Base-by-base conservation (phyloP, 2,797 vertebrate species). In the Pipistrellus pipistrellus region DNA sequence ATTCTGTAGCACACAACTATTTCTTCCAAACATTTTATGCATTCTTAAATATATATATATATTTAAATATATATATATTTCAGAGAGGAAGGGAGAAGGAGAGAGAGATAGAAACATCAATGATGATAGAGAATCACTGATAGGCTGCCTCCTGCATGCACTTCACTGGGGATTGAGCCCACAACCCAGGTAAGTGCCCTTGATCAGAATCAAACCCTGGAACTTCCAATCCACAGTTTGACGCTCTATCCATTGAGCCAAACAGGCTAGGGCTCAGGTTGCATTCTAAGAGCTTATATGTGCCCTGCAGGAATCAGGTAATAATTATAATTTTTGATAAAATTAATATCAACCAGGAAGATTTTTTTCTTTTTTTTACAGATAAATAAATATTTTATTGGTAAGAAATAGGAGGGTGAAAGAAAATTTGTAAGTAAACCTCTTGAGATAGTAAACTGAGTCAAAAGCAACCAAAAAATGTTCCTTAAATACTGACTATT, bases 11-110 rank as follows among this genome's bases (percentile, higher is more conserved):
- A 41, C 6, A 18, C 8, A 71, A 2, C 46, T 77, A 8, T 86
- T 82, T 93, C 18, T 85, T 76, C 8, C 25, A 51, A 89, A 87
- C 14, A 53, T 23, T 82, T 72, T 85, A 87, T 76, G 7, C 32
- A 66, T 41, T 13, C 57, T 17, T 17, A 6, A 15, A 51, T 51
- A 51, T 48, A 38, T 38, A 38, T 38, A 38, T 38, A 38, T 38
- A 46, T 46, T 46, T 46, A 51, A 38, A 46, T 46, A 46, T 46
- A 51, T 48, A 13, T 51, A 18, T 53, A 25, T 59, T 59, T 59
- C 10, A 62, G 25, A 62, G 2, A 62, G 11, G 57, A 62, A 62
- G 25, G n/a, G n/a, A n/a, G n/a, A n/a, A n/a, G 57, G 57, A 59
- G 57, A 27, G 25, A 62, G 57, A 59, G 57, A 59, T 62, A 62